Conservation (phyloP, 2,113 vertebrate genomes). For the Alectura lathami region DNA sequence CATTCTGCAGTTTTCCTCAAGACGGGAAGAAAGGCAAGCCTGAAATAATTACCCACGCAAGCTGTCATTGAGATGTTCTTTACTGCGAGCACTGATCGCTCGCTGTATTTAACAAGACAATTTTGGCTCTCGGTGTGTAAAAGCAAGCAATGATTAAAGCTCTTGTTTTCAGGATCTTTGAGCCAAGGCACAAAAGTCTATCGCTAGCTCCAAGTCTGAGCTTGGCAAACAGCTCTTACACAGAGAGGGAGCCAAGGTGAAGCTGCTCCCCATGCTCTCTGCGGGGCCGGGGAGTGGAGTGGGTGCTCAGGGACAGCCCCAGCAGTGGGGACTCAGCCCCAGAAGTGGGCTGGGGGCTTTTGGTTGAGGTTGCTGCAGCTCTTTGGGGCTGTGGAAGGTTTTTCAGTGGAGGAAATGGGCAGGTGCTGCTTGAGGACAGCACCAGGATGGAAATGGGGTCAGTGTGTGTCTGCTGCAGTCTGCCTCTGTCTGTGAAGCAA, state of each 20-base stretch:
- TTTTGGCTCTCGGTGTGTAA: not conserved
- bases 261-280: not conserved
- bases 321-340: fast-evolving
- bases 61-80: slow-evolving; percentile 44
- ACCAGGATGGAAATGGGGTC: too few species aligned
- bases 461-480: not conserved
- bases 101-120: slow-evolving; percentile 52
- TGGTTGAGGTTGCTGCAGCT: not conserved
- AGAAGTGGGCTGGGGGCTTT: not conserved
- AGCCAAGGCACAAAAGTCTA: slow-evolving; percentile 55
- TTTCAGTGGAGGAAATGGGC: not conserved
- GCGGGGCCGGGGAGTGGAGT: not conserved
- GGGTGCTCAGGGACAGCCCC: fast-evolving
- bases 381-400: not conserved
- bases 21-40: slow-evolving; percentile 49
- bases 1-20: slow-evolving; percentile 24
- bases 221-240: not conserved
- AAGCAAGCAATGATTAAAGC: slow-evolving; percentile 59
- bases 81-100: slow-evolving; percentile 28
- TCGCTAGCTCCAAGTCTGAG: not conserved
- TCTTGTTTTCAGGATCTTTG: slow-evolving; percentile 28
- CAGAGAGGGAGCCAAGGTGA: not conserved
- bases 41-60: slow-evolving; percentile 56
- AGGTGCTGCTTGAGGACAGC: not conserved
- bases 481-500: not conserved